Evolutionary conservation across 2,888 invertebrate species (phyloP).

Genomic region (Exocentrus adspersus): DNA sequence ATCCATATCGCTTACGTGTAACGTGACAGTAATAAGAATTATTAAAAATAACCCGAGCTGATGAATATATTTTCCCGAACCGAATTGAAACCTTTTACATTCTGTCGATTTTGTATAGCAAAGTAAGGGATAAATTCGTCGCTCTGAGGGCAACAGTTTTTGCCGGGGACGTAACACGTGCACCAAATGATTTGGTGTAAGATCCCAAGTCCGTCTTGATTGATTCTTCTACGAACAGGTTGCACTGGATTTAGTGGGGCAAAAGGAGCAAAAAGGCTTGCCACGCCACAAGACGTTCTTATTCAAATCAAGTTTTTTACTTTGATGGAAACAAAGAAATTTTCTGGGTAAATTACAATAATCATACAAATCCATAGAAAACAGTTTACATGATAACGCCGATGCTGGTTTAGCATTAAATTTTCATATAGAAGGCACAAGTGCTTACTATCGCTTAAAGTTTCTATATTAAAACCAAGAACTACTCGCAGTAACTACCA

Average conservation of each 20-base stretch:
- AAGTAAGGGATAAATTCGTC: neutral
- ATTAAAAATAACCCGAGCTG: too few relatives aligned
- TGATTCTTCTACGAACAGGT: neutral
- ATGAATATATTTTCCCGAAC: too few relatives aligned
- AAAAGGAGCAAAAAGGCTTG: neutral
- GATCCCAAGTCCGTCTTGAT: neutral
- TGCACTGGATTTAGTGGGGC: neutral
- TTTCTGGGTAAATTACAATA: too few relatives aligned
- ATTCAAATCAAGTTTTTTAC: too few relatives aligned
- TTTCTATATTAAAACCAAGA: neutral
- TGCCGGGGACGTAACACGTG: neutral
- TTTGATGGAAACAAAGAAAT: too few relatives aligned
- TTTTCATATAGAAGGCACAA: neutral
- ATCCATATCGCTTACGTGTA: too few relatives aligned
- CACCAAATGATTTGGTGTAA: neutral
- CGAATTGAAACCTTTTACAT: neutral
- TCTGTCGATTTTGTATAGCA: conserved; percentile 3
- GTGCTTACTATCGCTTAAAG: neutral
- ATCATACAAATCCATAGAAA: too few relatives aligned
- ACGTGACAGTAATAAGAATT: too few relatives aligned
- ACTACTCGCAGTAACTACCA: neutral
- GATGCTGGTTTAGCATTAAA: too few relatives aligned
- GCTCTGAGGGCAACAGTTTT: neutral
- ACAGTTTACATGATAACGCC: too few relatives aligned
- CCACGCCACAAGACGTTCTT: neutral